Conservation (phyloP, 2,888 invertebrate species). For the Agelastica alni region DNA sequence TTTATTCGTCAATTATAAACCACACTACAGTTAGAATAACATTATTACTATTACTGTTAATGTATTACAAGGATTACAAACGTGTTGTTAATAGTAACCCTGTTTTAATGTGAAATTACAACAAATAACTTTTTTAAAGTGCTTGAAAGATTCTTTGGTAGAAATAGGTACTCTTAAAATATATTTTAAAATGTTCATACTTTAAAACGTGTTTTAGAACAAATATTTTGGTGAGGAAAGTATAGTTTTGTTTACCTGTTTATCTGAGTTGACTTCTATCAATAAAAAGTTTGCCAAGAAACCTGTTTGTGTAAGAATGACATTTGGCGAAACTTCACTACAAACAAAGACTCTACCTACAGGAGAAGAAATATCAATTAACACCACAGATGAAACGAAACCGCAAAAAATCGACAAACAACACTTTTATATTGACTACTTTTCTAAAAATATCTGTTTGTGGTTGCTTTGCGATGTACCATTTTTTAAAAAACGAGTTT, state of each 20-base stretch:
- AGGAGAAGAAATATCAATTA: constrained; percentile 43
- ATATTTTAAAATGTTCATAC: too few species aligned
- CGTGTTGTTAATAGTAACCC: too few species aligned
- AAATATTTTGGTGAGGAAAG: constrained; percentile 66
- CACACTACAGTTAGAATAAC: too few species aligned
- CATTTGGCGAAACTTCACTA: constrained; percentile 61
- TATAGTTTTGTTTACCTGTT: constrained; percentile 66
- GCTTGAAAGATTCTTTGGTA: too few species aligned
- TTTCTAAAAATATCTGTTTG: constrained; percentile 69
- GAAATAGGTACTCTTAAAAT: too few species aligned
- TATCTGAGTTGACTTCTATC: constrained; percentile 72
- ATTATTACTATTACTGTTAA: too few species aligned
- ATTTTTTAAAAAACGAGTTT: constrained; percentile 69
- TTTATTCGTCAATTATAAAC: too few species aligned
- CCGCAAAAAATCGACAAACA: constrained; percentile 41
- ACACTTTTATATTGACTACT: constrained; percentile 48
- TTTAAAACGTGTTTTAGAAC: constrained; percentile 54
- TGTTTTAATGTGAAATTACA: too few species aligned
- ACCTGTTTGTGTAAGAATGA: constrained; percentile 68
- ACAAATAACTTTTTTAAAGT: too few species aligned
- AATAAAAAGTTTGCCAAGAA: constrained; percentile 62
- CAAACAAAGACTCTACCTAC: constrained; percentile 15
- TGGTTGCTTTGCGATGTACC: constrained; percentile 66
- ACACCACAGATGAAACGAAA: constrained; percentile 34
- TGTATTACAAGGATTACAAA: too few species aligned